Evolutionary conservation across 1,140 invertebrate genomes (phyloP), one percentile per base, ranked within the genome.

Genomic region (Catajapyx aquilonaris): DNA sequence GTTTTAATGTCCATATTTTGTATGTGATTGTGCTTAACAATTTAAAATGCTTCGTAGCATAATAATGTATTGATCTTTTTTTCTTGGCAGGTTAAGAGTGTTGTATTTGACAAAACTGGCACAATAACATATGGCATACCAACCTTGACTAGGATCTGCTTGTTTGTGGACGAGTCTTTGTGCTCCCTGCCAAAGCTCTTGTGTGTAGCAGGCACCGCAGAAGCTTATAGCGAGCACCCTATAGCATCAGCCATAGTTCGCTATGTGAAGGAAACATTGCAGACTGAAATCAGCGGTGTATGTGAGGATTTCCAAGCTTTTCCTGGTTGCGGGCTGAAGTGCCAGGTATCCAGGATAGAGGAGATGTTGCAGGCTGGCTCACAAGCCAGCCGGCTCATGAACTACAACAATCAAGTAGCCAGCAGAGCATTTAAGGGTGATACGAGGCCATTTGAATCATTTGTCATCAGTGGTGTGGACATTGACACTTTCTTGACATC

Each of bases 101-200:
- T 97, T 11, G 83, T 98, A 13, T 97, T 99, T 59, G 94, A 98
- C 55, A 99, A 99, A 62, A 98, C 94, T 0, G 94, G 94, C 3
- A 99, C 94, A 0, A 77, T 99, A 1, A 99, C 94, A 0, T 71
- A 85, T 44, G 94, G 94, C 17, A 65, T 72, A 5, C 83, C 90
- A 0, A 68, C 70, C 34, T 80, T 94, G 5, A 72, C 83, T 1
- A 66, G 68, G 34, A 66, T 93, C 9, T 65, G 64, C 3, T 54
- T 86, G 31, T 77, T 87, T 50, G 71, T 79, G 2, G 62, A 72
- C 38, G 66, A 74, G 20, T 52, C 52, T 2, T 47, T 69, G 3
- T 73, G 65, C 42, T 68, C 71, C 1, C 60, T 90, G 40, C 62
- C 68, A 1, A 67, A 71, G 39, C 55, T 93, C 0, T 52, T 96